These are phyloP conservation scores for Holocentrus rufus DNA, from an alignment of 2,797 vertebrate species.

Conservation along the genomic window DNA sequence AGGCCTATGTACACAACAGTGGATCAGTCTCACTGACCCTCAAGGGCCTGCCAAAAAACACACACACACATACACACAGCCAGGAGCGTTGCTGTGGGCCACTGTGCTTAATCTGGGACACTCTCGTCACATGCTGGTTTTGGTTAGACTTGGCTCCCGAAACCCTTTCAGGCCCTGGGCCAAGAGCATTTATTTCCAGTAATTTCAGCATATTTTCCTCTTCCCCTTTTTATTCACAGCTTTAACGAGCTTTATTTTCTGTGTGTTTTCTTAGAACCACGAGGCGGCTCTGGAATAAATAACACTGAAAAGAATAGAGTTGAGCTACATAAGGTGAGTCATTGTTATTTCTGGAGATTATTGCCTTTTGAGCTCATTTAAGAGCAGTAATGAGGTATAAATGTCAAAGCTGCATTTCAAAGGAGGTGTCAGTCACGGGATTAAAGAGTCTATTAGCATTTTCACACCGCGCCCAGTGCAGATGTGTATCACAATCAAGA, in stretches of 20 bases:
- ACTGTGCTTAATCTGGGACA: not conserved
- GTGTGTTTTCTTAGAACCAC: constrained; percentile 23
- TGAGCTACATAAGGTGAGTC: constrained; percentile 35
- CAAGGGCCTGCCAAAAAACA: not conserved
- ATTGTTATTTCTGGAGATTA: constrained; percentile 17
- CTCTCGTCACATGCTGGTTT: constrained; percentile 12
- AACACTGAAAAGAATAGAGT: not conserved
- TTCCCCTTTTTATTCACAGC: constrained; percentile 18
- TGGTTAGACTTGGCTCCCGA: not conserved
- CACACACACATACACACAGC: constrained; percentile 1
- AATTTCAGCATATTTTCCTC: not conserved
- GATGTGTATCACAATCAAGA: not conserved
- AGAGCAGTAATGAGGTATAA: not conserved
- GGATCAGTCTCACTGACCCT: constrained; percentile 9
- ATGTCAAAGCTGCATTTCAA: constrained; percentile 3
- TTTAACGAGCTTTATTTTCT: constrained; percentile 16
- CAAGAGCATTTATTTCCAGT: not conserved
- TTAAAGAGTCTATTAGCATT: not conserved
- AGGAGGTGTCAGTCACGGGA: not conserved
- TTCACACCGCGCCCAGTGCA: not conserved
- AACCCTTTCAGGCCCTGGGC: not conserved
- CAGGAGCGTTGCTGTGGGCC: not conserved
- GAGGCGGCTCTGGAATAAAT: not conserved
- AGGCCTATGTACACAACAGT: not conserved
- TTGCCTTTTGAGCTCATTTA: not conserved